Evolutionary conservation across 1,140 invertebrate species (phyloP), one percentile per base, ranked within the genome.

Genomic region (Ooceraea biroi): DNA sequence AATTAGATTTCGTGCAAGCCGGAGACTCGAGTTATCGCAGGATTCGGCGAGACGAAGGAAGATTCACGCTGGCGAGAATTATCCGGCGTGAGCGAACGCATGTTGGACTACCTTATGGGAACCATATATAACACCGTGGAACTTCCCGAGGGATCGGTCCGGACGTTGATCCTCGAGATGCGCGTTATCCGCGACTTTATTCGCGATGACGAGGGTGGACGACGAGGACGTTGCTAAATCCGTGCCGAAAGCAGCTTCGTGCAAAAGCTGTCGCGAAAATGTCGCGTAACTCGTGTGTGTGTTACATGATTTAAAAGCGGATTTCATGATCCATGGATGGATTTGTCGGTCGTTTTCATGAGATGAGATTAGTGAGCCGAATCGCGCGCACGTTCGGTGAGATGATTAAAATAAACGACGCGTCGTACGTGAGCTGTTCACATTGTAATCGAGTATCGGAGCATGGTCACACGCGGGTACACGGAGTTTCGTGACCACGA

Each of bases 361-460:
- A n/a, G n/a, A n/a, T n/a, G n/a, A n/a, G n/a, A n/a, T n/a, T n/a
- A n/a, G n/a, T n/a, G n/a, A n/a, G n/a, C n/a, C n/a, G n/a, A n/a
- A n/a, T n/a, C n/a, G n/a, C n/a, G 2, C 36, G 36, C 7, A 36
- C 2, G 36, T 7, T 36, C 36, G 36, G 44, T 50, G 10, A 48
- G 7, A 36, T 19, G 30, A 57, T n/a, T 41, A 41, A 55, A 72
- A 58, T 58, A 25, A 57, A 60, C 3, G 22, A 30, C 10, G 22
- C 63, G 8, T 5, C 68, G 10, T 27, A 25, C 17, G 10, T n/a
- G n/a, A n/a, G n/a, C n/a, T n/a, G n/a, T n/a, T n/a, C n/a, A 48
- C 19, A 77, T 66, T 77, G 27, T 65, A 50, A 77, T 50, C 17
- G 63, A 63, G 11, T 50, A 63, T 63, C 8, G 46, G 19, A 50